Base-by-base conservation (phyloP, 2,797 vertebrate genomes). In the Alcedo atthis region DNA sequence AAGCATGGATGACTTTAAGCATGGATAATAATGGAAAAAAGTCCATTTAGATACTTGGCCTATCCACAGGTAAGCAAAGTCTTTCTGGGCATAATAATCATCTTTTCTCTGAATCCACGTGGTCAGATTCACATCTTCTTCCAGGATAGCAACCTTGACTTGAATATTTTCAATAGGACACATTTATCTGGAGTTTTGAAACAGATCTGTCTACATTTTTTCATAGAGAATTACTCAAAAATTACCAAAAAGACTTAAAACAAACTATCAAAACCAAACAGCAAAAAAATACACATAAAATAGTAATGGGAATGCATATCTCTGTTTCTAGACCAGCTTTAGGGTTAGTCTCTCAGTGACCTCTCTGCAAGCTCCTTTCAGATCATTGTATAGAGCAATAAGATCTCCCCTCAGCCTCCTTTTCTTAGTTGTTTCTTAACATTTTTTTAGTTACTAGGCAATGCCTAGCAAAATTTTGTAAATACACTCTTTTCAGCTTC, bases 261-360 rank as follows among this genome's bases (percentile, higher is more conserved):
- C 2, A 43, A 35, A 51, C 28, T 13, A 16, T 6, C 24, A 49
- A 37, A 14, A 59, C 17, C 24, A 59, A n/a, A 55, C 19, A 32
- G 20, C 48, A 49, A 49, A 49, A 6, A 20, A 43, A 8, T 5
- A 58, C 42, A 15, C 1, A 26, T 24, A 3, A n/a, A 40, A 48
- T 3, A 32, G 22, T 37, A 0, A 0, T 3, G 1, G 25, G 18
- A 75, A 61, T n/a, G 7, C 5, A 51, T 67, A 43, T 55, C 8
- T 33, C 28, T 73, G 5, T 43, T 85, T 79, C 32, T 21, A 64
- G 35, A 15, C 6, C 13, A 42, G 5, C 3, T 76, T 40, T 58
- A 58, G 12, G 8, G 2, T 83, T 43, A 80, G 18, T 58, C 8
- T 81, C 8, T 57, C 24, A 21, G 11, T 21, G 7, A 11, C 37